Base-by-base conservation (phyloP, 2,888 invertebrate species). In the Adela reaumurella region DNA sequence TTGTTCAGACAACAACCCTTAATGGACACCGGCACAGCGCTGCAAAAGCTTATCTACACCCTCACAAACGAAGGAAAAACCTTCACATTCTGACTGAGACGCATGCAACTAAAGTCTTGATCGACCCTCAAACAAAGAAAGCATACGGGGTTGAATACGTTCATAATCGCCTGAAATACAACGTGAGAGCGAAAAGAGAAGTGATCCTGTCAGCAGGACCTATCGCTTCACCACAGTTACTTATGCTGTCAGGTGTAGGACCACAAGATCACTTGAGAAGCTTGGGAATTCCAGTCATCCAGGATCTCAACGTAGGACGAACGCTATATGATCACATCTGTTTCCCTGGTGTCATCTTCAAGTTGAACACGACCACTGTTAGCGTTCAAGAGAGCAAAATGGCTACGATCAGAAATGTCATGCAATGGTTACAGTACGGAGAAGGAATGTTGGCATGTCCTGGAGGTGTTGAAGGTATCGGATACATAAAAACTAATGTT, bases 181-280 rank as follows among this genome's bases (percentile, higher is more conserved):
- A 68, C 10, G 84, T 84, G 0, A 68, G 64, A 45, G 90, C 88
- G 0, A 81, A 81, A 2, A 90, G 88, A 62, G 94, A 94, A 71
- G 87, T 97, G 0, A 89, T 96, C 48, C 60, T 96, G 16, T 88
- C 90, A 14, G 92, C 92, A 2, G 96, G 96, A 0, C 84, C 94
- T 1, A 88, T 97, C 54, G 92, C 91, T 59, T 90, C 93, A 0
- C 94, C 96, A 0, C 95, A 97, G 65, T 64, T 97, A 2, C 79
- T 97, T 10, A 92, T 96, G 91, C 67, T 97, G 4, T 93, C 93
- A 5, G 94, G 94, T 0, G 61, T 85, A 14, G 84, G 84, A 2
- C 83, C 83, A 0, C 68, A 59, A 51, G 62, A 82, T 44, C 77
- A 87, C 57, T 64, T 87, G 1, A 60, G 66, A 17, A 67, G 76